These are phyloP conservation scores for Zosterops lateralis DNA, from an alignment of 2,113 vertebrate genomes.

Conservation along the genomic window DNA sequence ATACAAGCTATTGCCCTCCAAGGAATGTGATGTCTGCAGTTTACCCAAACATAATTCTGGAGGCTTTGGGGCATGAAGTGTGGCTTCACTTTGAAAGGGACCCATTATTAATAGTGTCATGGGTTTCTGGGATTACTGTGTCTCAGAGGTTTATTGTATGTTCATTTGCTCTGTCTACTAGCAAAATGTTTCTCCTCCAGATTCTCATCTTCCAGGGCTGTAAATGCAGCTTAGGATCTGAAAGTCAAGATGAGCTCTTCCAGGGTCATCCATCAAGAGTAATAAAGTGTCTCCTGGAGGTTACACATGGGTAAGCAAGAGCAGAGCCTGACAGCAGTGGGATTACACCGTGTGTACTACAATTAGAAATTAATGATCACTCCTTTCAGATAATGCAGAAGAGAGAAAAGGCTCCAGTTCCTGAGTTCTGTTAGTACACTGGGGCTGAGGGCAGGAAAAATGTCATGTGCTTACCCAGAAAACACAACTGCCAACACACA, in stretches of 20 bases:
- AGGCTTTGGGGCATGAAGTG: slow-evolving; percentile 50
- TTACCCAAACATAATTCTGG: slow-evolving; percentile 52
- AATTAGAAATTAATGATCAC: slow-evolving; percentile 59
- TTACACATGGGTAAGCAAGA: slow-evolving; percentile 41
- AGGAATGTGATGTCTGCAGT: slow-evolving; percentile 44
- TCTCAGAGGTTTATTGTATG: slow-evolving; percentile 56
- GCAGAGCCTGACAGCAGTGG: neutral
- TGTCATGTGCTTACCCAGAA: neutral
- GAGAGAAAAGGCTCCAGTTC: neutral
- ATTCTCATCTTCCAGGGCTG: slow-evolving; percentile 34
- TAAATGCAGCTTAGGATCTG: slow-evolving; percentile 39
- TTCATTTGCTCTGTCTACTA: slow-evolving; percentile 56
- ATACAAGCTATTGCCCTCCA: slow-evolving; percentile 21
- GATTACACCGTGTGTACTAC: slow-evolving; percentile 6
- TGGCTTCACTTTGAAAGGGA: slow-evolving; percentile 41
- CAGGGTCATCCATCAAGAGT: slow-evolving; percentile 58
- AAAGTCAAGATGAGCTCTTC: slow-evolving; percentile 50
- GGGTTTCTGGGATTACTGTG: slow-evolving; percentile 51
- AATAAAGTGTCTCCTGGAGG: slow-evolving; percentile 56
- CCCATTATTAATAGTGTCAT: slow-evolving; percentile 57
- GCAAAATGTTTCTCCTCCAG: slow-evolving; percentile 40
- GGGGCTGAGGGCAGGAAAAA: neutral
- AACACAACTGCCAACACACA: neutral
- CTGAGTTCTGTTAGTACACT: neutral
- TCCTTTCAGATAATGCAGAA: slow-evolving; percentile 8